Evolutionary conservation across 2,888 invertebrate species (phyloP).

Genomic region (Alloscopus bannaensis): DNA sequence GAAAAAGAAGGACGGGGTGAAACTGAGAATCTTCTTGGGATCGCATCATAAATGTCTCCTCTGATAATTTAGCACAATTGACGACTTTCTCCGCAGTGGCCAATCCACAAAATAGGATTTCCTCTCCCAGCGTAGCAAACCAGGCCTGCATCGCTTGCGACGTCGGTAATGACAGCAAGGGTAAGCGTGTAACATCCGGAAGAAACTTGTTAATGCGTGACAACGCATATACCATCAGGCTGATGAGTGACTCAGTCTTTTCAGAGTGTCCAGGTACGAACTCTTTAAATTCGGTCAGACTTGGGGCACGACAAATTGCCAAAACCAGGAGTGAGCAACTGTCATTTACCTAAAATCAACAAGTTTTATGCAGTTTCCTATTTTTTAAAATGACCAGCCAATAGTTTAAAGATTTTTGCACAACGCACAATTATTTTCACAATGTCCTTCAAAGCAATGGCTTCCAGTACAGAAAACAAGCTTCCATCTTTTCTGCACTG

Average conservation of each 20-base stretch:
- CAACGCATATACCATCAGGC: slow-evolving; percentile 57
- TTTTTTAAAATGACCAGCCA: slow-evolving; percentile 9
- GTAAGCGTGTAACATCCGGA: slow-evolving; percentile 50
- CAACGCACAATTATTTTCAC: slow-evolving; percentile 34
- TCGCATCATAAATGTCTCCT: slow-evolving; percentile 53
- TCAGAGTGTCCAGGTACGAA: slow-evolving; percentile 62
- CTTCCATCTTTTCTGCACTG: background rate
- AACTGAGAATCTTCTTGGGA: slow-evolving; percentile 18
- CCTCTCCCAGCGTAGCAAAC: slow-evolving; percentile 31
- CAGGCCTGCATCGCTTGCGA: slow-evolving; percentile 22
- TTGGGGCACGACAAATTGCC: slow-evolving; percentile 30
- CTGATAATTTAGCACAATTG: slow-evolving; percentile 21
- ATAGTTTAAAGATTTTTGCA: background rate
- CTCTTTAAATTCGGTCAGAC: slow-evolving; percentile 44
- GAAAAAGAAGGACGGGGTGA: slow-evolving; percentile 38
- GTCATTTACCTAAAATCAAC: slow-evolving; percentile 44
- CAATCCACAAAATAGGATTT: slow-evolving; percentile 27
- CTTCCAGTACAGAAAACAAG: slow-evolving; percentile 23
- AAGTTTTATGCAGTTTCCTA: slow-evolving; percentile 5
- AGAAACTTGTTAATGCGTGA: slow-evolving; percentile 43
- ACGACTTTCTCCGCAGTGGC: slow-evolving; percentile 26
- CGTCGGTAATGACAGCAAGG: slow-evolving; percentile 38
- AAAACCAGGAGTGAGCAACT: slow-evolving; percentile 28
- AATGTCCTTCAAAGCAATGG: slow-evolving; percentile 34
- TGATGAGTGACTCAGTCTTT: slow-evolving; percentile 68